Evolutionary conservation across 2,113 vertebrate species (phyloP).

Genomic region (Myrmecobius fasciatus): DNA sequence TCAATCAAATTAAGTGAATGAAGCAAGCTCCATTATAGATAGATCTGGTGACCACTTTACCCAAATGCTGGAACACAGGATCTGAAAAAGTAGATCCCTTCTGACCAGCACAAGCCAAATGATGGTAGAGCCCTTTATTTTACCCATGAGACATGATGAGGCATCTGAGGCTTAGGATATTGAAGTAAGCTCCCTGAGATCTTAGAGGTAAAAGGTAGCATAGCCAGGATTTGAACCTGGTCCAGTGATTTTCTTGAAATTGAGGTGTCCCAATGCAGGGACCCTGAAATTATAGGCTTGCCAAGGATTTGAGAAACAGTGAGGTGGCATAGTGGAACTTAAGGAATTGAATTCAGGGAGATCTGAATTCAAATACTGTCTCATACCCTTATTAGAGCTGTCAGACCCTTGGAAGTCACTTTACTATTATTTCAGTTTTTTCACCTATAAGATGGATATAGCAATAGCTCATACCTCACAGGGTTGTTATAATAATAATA

Average conservation of each 20-base stretch:
- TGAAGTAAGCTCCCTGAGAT: not conserved
- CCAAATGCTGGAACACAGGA: not conserved
- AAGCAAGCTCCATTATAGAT: conserved; percentile 10
- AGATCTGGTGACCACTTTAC: not conserved
- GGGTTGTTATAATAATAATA: not conserved
- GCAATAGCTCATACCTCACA: not conserved
- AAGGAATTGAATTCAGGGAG: not conserved
- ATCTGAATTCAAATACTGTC: not conserved
- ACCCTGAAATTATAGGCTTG: not conserved
- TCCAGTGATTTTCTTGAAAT: not conserved
- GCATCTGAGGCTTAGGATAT: not conserved
- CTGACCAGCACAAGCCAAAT: not conserved
- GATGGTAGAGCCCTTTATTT: not conserved
- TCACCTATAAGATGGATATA: not conserved
- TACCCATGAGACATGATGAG: not conserved
- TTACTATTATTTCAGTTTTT: not conserved
- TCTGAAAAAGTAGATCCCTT: not conserved
- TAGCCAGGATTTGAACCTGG: not conserved
- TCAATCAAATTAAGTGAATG: not conserved
- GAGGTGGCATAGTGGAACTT: not conserved
- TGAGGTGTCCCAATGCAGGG: not conserved
- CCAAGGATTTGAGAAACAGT: not conserved
- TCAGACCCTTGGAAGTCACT: not conserved
- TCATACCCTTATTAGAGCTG: not conserved
- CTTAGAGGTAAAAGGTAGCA: not conserved